Percentiles rank a stretch among this genome's conserved stretches.
These are phyloP conservation scores for human (Homo sapiens) DNA, from an alignment of 2,113 vertebrate species.

Conservation along the genomic window GRCh38 chr6:154417501-154418000, in stretches of 20 bases:
- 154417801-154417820: neutral
- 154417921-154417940: neutral
- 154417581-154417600: neutral
- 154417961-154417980: neutral
- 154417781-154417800: neutral
- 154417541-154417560: neutral
- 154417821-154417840: neutral
- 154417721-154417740: neutral
- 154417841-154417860: neutral
- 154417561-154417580: neutral
- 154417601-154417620: neutral
- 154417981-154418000: neutral
- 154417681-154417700: neutral
- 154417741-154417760: neutral
- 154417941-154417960: fast-evolving
- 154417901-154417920: neutral
- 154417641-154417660: neutral
- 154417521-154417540: neutral
- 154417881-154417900: neutral
- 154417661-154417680: neutral
- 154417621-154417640: neutral
- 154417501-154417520: neutral
- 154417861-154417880: neutral
- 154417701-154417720: neutral
- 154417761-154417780: neutral